phyloP scores from a whole-genome alignment of 2,113 vertebrate species.

The Zootoca vivipara region DNA sequence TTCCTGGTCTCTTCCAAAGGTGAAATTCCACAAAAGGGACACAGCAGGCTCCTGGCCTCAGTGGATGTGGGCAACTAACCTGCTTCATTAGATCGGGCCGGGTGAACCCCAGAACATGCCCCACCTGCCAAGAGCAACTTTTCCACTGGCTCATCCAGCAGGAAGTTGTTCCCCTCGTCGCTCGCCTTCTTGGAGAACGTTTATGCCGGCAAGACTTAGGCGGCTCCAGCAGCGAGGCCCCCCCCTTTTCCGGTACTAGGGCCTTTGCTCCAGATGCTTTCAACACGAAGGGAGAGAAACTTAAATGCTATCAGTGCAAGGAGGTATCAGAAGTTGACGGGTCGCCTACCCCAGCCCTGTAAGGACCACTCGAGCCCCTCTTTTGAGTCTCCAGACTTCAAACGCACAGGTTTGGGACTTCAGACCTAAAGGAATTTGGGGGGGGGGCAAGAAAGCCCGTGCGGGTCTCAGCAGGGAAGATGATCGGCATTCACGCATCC shows the following conservation, averaged over 20 bases:
- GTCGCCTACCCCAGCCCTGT: neutral
- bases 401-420: neutral
- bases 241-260: neutral
- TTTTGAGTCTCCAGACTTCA: neutral
- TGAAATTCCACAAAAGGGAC: neutral
- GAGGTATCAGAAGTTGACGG: neutral
- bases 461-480: neutral
- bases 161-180: neutral
- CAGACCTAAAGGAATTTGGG: neutral
- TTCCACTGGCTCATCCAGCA: neutral
- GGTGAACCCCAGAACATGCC: neutral
- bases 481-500: neutral
- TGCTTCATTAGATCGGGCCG: neutral
- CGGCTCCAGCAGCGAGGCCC: neutral
- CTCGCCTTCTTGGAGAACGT: neutral
- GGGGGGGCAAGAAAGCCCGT: neutral
- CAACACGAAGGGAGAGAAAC: neutral
- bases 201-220: neutral
- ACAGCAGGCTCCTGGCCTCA: neutral
- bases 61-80: no score
- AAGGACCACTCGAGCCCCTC: neutral
- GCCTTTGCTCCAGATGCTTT: neutral
- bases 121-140: no score
- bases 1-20: neutral
- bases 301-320: neutral